Evolutionary conservation across 2,113 vertebrate genomes (phyloP), one percentile per base, ranked within the genome.

Genomic region (Sapajus apella): DNA sequence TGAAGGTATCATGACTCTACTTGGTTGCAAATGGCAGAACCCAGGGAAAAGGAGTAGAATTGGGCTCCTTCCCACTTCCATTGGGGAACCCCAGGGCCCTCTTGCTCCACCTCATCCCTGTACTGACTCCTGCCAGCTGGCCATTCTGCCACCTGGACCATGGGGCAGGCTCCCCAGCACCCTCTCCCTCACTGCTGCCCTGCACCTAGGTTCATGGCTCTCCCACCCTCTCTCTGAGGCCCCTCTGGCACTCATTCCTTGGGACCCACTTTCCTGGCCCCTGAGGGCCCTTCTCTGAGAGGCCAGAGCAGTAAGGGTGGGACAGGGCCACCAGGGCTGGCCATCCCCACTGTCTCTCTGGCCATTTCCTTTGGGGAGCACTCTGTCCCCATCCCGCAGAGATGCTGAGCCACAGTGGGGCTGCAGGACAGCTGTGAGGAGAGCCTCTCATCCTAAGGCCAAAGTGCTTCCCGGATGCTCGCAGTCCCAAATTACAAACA

Each of bases 401-500:
- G 73, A 75, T 1, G 45, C 37, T 11, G 55, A 56, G 66, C 56
- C 11, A 30, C 32, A 5, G 25, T 13, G 27, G 32, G 18, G 37
- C 32, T 47, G 64, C 8, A 11, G 76, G 79, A 23, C 64, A 85
- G 88, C 55, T 68, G 58, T 55, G 55, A 80, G 95, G 92, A 95
- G 91, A 40, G 27, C 47, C 81, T 91, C 66, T 21, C 35, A 1
- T 8, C 43, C 56, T 2, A 0, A 84, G 37, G 35, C 47, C 70
- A 43, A 4, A 77, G 66, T 23, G 17, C 3, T 72, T 87, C 30
- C 23, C 95, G 8, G 27, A 70, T 0, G 18, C n/a, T 94, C 77
- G 5, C 52, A 11, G 88, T 75, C 55, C 50, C 47, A 86, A 64
- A 72, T 8, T 64, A 91, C 94, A 96, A 85, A 97, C 82, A 97